These are phyloP conservation scores for Troides oblongomaculatus DNA, from an alignment of 2,888 invertebrate species.

Conservation along the genomic window DNA sequence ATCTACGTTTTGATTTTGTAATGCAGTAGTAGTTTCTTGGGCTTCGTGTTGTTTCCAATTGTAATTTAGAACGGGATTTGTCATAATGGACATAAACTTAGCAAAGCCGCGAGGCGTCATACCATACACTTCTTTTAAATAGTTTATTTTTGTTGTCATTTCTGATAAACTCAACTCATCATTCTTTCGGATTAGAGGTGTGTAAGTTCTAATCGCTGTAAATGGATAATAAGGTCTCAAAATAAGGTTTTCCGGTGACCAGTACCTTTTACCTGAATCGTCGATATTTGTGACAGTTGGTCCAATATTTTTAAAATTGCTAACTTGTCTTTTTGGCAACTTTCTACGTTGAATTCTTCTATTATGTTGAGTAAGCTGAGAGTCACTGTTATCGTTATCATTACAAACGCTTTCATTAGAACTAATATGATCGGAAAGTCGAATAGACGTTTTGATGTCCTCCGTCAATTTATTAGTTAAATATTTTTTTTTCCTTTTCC, in stretches of 20 bases:
- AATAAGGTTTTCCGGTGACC: conserved; percentile 9
- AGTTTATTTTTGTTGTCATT: conserved; percentile 23
- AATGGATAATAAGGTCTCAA: conserved; percentile 7
- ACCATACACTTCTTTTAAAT: conserved; percentile 30
- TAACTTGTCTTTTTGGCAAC: conserved; percentile 1
- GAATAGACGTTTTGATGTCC: neutral
- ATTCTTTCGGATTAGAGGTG: neutral
- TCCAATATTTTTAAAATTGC: neutral
- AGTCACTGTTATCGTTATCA: conserved; percentile 6
- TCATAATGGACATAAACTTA: conserved; percentile 8
- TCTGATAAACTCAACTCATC: conserved; percentile 18
- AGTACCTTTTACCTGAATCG: conserved; percentile 2
- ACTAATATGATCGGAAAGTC: neutral
- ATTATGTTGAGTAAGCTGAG: neutral
- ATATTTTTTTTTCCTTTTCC: conserved; percentile 16
- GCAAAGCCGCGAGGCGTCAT: conserved; percentile 13
- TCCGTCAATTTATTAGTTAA: neutral
- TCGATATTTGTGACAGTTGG: conserved; percentile 5
- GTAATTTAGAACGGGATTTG: conserved; percentile 1
- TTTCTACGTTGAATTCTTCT: conserved; percentile 11
- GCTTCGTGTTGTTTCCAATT: conserved; percentile 1
- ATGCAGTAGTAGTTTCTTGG: neutral
- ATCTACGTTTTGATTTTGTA: conserved; percentile 6
- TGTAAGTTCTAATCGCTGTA: conserved; percentile 8
- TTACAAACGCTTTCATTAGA: conserved; percentile 9